phyloP scores from a whole-genome alignment of 2,888 invertebrate species.

The Brachypterus glaber region DNA sequence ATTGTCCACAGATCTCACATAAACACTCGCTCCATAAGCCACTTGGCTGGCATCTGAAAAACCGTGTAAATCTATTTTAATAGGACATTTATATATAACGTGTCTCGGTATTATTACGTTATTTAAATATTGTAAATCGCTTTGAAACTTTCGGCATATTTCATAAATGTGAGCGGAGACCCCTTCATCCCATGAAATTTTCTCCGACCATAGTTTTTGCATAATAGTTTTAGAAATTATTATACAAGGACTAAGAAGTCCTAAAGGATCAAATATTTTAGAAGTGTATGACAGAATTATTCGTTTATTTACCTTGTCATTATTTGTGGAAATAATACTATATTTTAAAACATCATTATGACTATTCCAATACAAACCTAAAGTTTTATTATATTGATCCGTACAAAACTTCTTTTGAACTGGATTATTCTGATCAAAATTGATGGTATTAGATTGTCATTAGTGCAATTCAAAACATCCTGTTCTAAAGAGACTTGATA shows the following conservation, averaged over 20 bases:
- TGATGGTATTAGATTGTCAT: constrained; percentile 7
- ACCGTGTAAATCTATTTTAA: too few relatives aligned
- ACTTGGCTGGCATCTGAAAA: too few relatives aligned
- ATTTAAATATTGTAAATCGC: too few relatives aligned
- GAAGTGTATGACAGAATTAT: constrained; percentile 11
- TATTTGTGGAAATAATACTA: constrained; percentile 5
- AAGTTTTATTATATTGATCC: constrained; percentile 13
- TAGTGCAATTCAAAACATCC: constrained; percentile 11
- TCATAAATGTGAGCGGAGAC: too few relatives aligned
- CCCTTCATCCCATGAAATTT: constrained; percentile 12
- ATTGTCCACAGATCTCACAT: too few relatives aligned
- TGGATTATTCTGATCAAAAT: background rate
- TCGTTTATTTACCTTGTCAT: constrained; percentile 11
- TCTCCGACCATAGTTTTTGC: constrained; percentile 12
- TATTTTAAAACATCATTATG: constrained; percentile 10
- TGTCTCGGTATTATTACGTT: too few relatives aligned
- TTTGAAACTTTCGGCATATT: too few relatives aligned
- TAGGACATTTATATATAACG: too few relatives aligned
- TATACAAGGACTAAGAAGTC: constrained; percentile 11
- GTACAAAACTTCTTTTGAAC: too few relatives aligned
- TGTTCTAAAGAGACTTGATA: constrained; percentile 4
- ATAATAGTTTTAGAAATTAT: constrained; percentile 13
- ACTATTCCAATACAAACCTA: constrained; percentile 12
- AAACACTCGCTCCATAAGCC: too few relatives aligned
- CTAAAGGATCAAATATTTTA: constrained; percentile 15